Base-by-base conservation (phyloP, 2,113 vertebrate species). In the Ia io region DNA sequence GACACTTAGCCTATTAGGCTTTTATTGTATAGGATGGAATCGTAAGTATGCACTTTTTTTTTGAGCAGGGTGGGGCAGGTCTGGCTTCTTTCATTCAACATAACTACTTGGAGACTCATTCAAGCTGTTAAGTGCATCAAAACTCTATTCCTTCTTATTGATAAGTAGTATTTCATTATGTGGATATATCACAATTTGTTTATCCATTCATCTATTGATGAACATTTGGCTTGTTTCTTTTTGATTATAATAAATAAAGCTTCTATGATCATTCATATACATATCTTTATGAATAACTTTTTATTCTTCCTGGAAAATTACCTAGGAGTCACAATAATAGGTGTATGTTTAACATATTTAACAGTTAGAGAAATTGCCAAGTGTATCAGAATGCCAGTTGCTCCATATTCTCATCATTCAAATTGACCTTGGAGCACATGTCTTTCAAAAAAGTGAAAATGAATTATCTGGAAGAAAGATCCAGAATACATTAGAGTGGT, bases 401-500 rank as follows among this genome's bases (percentile, higher is more conserved):
- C 22, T 53, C 30, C 37, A 47, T 17, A 56, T 74, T 82, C 42
- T 77, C 47, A 76, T 92, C 37, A 40, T 84, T 93, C 53, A 79
- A 37, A 35, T 9, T 84, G 30, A 73, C 9, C 63, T 91, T 88
- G 67, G 44, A 84, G 47, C 37, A 56, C 25, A n/a, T 77, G 28
- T 84, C 53, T 93, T 89, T 95, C 70, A 73, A 44, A 84, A 65
- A 84, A 95, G 84, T 61, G 69, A 44, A 84, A 92, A 65, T 28
- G 32, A 94, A 85, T 83, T 84, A 77, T 32, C 13, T 35, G 87
- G 88, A 88, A 87, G 47, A 73, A 88, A 84, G 53, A 67, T 61
- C 18, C 70, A 79, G 40, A 79, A 94, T 53, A 61, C 4, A 40
- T 53, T 85, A n/a, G 14, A 53, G 13, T 59, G 13, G 13, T 69